Evolutionary conservation across 2,888 invertebrate genomes (phyloP), one percentile per base, ranked within the genome.

Genomic region (Stramonita haemastoma): DNA sequence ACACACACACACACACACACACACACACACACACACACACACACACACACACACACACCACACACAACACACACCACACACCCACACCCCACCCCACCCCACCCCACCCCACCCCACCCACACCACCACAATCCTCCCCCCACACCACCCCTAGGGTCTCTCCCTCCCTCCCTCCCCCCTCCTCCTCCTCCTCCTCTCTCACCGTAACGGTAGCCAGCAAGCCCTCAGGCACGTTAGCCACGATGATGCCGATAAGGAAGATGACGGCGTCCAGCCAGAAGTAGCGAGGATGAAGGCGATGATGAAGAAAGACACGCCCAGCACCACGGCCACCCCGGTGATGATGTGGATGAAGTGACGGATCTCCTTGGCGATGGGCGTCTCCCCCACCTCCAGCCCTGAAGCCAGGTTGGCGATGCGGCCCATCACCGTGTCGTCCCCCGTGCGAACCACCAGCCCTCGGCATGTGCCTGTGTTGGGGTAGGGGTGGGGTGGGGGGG

Each of bases 191-290:
- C 32, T 11, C 6, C n/a, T 19, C n/a, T 15, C 84, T 8, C 94
- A 97, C 99, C 90, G 99, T 99, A 92, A 99, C 99, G 92, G 99
- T 99, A 93, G 99, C 99, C 94, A 99, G 97, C 77, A 99, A 97
- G 97, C 99, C 99, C 97, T 99, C 99, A 79, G 99, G 99, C 94
- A 99, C 99, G 96, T 99, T 99, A 92, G 99, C 99, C 92, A 99
- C 99, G 97, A 99, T 99, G 96, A 99, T 99, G 91, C 99, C 99
- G 96, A 99, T 99, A 90, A 96, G 94, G 97, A 99, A 99, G 96
- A 99, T 99, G 93, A 99, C 99, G 96, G 99, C 99, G 96, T 99
- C 99, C 94, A 99, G 97, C 99, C 99, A 99, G 96, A 98, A 98
- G 97, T 99, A 99, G 95, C 99, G 94, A 99, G 97, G 95, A 99